A percentile compares a stretch with the other conserved stretches of the same genome.
Evolutionary conservation across 1,140 invertebrate species (phyloP).

Genomic region (Drosophila eugracilis): DNA sequence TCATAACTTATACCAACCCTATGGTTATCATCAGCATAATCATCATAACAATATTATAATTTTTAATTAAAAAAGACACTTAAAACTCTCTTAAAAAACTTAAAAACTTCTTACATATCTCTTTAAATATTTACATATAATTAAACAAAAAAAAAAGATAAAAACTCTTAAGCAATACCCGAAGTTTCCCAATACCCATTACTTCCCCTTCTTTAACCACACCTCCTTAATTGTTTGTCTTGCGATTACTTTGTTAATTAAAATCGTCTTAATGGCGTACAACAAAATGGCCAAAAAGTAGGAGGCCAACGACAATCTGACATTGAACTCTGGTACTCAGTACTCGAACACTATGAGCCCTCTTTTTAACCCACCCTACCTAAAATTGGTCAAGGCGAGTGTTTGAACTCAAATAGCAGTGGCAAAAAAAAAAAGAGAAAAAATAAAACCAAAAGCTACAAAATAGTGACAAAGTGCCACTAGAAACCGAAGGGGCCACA

Average conservation of each 20-base stretch:
- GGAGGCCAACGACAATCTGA: slow-evolving; percentile 36
- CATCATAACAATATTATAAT: too few relatives aligned
- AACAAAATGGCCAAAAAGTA: slow-evolving; percentile 7
- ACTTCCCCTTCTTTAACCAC: slow-evolving; percentile 15
- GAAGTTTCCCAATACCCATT: slow-evolving; percentile 9
- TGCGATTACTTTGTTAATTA: slow-evolving; percentile 43
- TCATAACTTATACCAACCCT: too few relatives aligned
- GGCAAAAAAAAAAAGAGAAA: too few relatives aligned
- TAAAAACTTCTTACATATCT: too few relatives aligned
- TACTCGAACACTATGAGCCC: slow-evolving; percentile 8
- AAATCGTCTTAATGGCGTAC: slow-evolving; percentile 18
- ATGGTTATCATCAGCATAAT: too few relatives aligned
- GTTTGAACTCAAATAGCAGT: slow-evolving; percentile 24
- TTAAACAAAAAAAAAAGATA: not conserved
- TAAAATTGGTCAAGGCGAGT: slow-evolving; percentile 70
- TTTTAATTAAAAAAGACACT: too few relatives aligned
- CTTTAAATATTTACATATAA: not conserved
- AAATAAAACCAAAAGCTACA: slow-evolving; percentile 33
- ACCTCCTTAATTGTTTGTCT: slow-evolving; percentile 17
- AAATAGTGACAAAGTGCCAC: slow-evolving; percentile 69
- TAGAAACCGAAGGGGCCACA: slow-evolving; percentile 48
- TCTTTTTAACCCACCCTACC: slow-evolving; percentile 38
- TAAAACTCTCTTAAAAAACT: too few relatives aligned
- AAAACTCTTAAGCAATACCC: not conserved
- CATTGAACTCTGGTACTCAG: slow-evolving; percentile 64